Base-by-base conservation (phyloP, 2,888 invertebrate species). In the Andrena minutula region DNA sequence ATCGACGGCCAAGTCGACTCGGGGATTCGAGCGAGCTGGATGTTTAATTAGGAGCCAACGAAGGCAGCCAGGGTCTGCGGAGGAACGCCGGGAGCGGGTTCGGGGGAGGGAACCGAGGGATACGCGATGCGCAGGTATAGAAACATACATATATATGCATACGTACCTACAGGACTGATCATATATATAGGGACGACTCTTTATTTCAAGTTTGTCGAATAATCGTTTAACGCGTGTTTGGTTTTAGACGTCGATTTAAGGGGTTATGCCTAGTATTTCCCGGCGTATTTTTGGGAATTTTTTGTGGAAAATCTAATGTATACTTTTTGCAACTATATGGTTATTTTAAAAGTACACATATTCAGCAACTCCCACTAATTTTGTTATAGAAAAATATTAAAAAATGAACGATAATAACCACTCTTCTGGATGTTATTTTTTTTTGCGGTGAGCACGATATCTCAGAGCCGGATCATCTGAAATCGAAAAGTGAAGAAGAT, bases 41-140 rank as follows among this genome's bases (percentile, higher is more conserved):
- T 93, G 93, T 93, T 93, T 93, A 93, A 93, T 93, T 93, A 93
- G 93, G 93, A 93, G 92, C 90, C 90, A 92, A 89, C 89, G 90
- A 89, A 90, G 88, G 88, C 88, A 87, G 84, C 85, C 85, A 35
- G 82, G 81, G 74, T 79, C 87, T 86, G 87, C 75, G 63, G 77
- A 81, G 85, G 72, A 81, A 82, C 75, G 79, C 75, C 75, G 71
- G 73, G 51, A 35, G 77, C 77, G 61, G 63, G 58, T 35, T 41
- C 63, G 61, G 75, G 70, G 73, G 76, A 74, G 75, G 78, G 68
- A 72, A 66, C 51, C 74, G 60, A 80, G 86, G 76, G 82, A 80
- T 84, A 35, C 86, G 82, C 82, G 84, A 73, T 75, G 84, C 84
- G 79, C 88, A 88, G 86, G 88, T 88, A 88, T 87, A 88, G 83